Conservation (phyloP, 2,888 invertebrate species). For the Aporophyla lueneburgensis region DNA sequence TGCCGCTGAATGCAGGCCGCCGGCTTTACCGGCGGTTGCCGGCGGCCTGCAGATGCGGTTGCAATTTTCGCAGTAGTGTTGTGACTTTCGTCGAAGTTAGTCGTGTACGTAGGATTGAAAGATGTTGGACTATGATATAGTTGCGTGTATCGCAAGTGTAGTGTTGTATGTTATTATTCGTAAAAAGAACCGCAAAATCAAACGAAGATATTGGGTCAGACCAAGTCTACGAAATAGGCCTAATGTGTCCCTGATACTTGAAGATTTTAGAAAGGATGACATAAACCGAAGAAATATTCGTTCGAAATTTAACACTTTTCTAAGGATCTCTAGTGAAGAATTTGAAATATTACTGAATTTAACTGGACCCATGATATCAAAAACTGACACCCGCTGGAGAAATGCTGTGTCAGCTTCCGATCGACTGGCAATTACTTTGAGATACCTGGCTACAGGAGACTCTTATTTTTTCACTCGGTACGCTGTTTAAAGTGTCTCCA, state of each 20-base stretch:
- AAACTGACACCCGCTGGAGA: constrained; percentile 45
- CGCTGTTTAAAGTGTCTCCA: constrained; percentile 58
- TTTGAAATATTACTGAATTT: constrained; percentile 60
- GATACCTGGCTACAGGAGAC: constrained; percentile 58
- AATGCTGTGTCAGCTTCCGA: constrained; percentile 54
- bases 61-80: constrained; percentile 51
- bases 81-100: constrained; percentile 51
- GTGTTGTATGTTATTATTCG: constrained; percentile 57
- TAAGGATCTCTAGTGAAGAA: constrained; percentile 59
- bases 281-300: constrained; percentile 57
- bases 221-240: constrained; percentile 51
- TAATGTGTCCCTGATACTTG: constrained; percentile 51
- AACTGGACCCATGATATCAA: constrained; percentile 49
- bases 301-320: constrained; percentile 54
- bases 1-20: constrained; percentile 43
- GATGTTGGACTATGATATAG: constrained; percentile 54
- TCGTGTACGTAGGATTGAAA: constrained; percentile 53
- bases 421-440: constrained; percentile 55
- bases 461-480: constrained; percentile 58
- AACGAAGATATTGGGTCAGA: constrained; percentile 60
- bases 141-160: constrained; percentile 59
- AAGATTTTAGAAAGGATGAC: constrained; percentile 53
- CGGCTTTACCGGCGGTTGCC: constrained; percentile 38
- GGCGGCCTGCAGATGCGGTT: constrained; percentile 42
- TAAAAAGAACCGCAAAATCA: constrained; percentile 60